These are phyloP conservation scores for Eudemis profundana DNA, from an alignment of 2,888 invertebrate species.

Conservation along the genomic window DNA sequence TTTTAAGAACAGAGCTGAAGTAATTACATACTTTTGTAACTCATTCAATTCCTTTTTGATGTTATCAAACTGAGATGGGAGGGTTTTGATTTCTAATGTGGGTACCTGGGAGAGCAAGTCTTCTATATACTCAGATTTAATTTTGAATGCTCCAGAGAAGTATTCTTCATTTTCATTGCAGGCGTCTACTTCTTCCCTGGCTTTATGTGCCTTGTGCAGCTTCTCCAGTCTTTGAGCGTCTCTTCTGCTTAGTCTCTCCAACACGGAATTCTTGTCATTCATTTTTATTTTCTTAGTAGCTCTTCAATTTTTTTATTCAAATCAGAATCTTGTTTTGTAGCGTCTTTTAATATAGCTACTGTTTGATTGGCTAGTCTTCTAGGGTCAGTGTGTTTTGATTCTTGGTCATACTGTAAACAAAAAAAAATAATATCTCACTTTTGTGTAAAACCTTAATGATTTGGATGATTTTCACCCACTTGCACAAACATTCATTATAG, in stretches of 20 bases:
- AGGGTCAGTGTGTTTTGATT: conserved; percentile 69
- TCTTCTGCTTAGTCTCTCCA: conserved; percentile 82
- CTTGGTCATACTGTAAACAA: conserved; percentile 70
- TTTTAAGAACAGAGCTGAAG: conserved; percentile 92
- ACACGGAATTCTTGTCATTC: conserved; percentile 75
- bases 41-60: conserved; percentile 90
- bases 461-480: no score
- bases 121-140: conserved; percentile 88
- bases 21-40: conserved; percentile 91
- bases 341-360: conserved; percentile 75
- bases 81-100: conserved; percentile 77
- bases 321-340: conserved; percentile 75
- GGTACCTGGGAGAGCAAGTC: conserved; percentile 83
- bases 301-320: conserved; percentile 78
- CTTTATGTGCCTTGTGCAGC: conserved; percentile 87
- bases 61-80: conserved; percentile 87
- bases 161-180: conserved; percentile 89
- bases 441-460: no score
- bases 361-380: conserved; percentile 64
- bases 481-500: no score
- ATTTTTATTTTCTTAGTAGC: conserved; percentile 75
- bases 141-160: conserved; percentile 89
- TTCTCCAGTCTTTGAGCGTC: conserved; percentile 88
- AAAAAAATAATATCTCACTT: conserved; percentile 5
- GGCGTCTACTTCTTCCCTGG: conserved; percentile 86